These are phyloP conservation scores for Notospermus geniculatus DNA, from an alignment of 1,140 invertebrate species.

Conservation along the genomic window DNA sequence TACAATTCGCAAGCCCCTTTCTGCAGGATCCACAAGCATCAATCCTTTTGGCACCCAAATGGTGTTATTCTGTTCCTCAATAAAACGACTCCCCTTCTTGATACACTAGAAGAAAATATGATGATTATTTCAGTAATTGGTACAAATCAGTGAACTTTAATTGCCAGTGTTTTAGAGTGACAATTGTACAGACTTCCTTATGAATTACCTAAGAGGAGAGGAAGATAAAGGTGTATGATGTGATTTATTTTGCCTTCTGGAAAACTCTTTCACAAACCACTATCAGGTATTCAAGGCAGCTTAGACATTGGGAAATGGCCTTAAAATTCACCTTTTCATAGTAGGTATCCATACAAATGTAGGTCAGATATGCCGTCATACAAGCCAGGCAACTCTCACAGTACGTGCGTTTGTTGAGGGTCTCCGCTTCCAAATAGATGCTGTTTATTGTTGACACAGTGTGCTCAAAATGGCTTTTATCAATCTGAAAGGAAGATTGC, in stretches of 20 bases:
- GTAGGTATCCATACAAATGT: conserved; percentile 91
- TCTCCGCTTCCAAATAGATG: conserved; percentile 92
- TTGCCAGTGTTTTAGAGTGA: too few relatives aligned
- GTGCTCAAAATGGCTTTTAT: conserved; percentile 82
- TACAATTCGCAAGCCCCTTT: conserved; percentile 86
- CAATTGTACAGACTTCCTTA: background rate
- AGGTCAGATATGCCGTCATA: conserved; percentile 93
- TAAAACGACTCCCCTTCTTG: conserved; percentile 88
- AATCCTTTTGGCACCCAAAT: conserved; percentile 90
- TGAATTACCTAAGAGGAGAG: background rate
- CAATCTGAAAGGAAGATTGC: conserved; percentile 67
- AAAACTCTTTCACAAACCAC: too few relatives aligned
- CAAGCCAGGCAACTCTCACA: conserved; percentile 96
- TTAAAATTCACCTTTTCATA: conserved; percentile 77
- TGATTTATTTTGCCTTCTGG: too few relatives aligned
- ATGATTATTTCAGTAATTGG: too few relatives aligned
- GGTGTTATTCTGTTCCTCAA: conserved; percentile 92
- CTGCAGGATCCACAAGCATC: conserved; percentile 89
- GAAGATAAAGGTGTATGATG: too few relatives aligned
- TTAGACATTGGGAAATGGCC: too few relatives aligned
- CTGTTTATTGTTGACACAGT: conserved; percentile 90
- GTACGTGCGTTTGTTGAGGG: conserved; percentile 86
- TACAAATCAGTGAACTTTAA: too few relatives aligned
- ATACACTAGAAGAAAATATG: conserved; percentile 69
- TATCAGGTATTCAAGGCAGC: too few relatives aligned